These are phyloP conservation scores for Baronia brevicornis DNA, from an alignment of 2,888 invertebrate species.

Conservation along the genomic window DNA sequence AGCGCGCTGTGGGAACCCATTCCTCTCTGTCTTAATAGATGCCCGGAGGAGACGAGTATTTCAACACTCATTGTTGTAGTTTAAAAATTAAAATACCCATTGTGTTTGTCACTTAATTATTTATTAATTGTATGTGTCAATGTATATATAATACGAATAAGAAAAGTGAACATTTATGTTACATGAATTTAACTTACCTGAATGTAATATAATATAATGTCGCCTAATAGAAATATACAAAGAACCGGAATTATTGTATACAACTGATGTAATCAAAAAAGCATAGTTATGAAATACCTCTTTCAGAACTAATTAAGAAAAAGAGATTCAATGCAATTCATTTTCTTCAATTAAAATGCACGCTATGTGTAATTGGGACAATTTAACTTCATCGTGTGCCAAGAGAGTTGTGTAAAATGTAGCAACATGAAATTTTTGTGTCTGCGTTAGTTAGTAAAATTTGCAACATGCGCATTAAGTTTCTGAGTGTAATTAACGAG, in stretches of 20 bases:
- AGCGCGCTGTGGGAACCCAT: constrained; percentile 70
- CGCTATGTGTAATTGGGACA: constrained; percentile 13
- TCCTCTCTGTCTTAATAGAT: constrained; percentile 62
- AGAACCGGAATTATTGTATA: too few relatives aligned
- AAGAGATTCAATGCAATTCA: constrained; percentile 19
- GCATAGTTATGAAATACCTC: too few relatives aligned
- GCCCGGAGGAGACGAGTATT: constrained; percentile 54
- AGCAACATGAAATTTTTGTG: constrained; percentile 19
- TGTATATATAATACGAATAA: too few relatives aligned
- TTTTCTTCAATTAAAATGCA: constrained; percentile 21
- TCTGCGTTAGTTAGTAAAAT: constrained; percentile 27
- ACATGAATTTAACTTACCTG: too few relatives aligned
- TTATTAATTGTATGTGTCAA: too few relatives aligned
- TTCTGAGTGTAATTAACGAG: constrained; percentile 61
- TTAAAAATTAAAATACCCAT: constrained; percentile 35
- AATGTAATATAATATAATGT: too few relatives aligned
- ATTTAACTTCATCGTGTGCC: constrained; percentile 16
- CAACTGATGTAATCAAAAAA: too few relatives aligned
- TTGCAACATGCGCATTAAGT: constrained; percentile 51
- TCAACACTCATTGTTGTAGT: constrained; percentile 44
- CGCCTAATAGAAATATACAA: too few relatives aligned
- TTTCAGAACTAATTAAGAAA: too few relatives aligned
- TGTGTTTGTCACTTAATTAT: too few relatives aligned
- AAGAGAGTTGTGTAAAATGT: constrained; percentile 11
- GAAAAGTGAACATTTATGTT: too few relatives aligned